Evolutionary conservation across 35 echinoderm and acorn worm genomes (phyloP).

Genomic region (Heliocidaris tuberculata): DNA sequence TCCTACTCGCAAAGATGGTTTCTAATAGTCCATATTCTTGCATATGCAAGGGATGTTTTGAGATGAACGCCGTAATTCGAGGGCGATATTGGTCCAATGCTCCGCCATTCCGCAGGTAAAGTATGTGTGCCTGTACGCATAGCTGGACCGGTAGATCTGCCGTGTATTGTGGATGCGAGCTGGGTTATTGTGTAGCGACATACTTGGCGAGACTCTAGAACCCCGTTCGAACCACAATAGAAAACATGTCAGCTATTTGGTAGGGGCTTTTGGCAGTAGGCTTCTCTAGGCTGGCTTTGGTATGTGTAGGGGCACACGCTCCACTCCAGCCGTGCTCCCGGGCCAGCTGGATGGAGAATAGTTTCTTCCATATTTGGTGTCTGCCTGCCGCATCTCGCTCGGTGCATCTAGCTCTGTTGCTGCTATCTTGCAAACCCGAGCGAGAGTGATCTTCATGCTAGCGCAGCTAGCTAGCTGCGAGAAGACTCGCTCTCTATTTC

Average conservation of each 20-base stretch:
- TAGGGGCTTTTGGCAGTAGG: slow-evolving; percentile 5
- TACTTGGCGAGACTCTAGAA: slow-evolving; percentile 49
- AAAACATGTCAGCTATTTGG: slow-evolving; percentile 58
- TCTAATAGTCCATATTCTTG: not conserved
- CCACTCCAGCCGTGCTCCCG: not conserved
- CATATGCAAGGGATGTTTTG: slow-evolving; percentile 6
- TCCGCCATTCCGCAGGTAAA: slow-evolving; percentile 42
- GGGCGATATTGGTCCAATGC: slow-evolving; percentile 39
- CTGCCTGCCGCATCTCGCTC: not conserved
- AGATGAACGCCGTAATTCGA: slow-evolving; percentile 38
- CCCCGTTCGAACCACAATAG: slow-evolving; percentile 37
- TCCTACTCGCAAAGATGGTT: not conserved
- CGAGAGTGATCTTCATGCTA: no score
- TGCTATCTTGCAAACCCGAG: not conserved
- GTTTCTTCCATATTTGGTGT: slow-evolving; percentile 53
- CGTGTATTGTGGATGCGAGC: slow-evolving; percentile 45
- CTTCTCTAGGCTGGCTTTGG: not conserved
- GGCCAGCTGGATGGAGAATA: not conserved
- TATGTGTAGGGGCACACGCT: not conserved
- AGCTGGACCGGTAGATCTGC: not conserved
- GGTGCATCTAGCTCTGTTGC: not conserved
- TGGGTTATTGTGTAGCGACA: slow-evolving; percentile 52
- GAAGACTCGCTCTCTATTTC: not conserved
- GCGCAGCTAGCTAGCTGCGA: not conserved
- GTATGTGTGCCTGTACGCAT: not conserved